Percentiles rank a stretch among this genome's conserved stretches.
These are phyloP conservation scores for Schizothorax lantsangensis DNA, from an alignment of 2,797 vertebrate genomes.

Conservation along the genomic window DNA sequence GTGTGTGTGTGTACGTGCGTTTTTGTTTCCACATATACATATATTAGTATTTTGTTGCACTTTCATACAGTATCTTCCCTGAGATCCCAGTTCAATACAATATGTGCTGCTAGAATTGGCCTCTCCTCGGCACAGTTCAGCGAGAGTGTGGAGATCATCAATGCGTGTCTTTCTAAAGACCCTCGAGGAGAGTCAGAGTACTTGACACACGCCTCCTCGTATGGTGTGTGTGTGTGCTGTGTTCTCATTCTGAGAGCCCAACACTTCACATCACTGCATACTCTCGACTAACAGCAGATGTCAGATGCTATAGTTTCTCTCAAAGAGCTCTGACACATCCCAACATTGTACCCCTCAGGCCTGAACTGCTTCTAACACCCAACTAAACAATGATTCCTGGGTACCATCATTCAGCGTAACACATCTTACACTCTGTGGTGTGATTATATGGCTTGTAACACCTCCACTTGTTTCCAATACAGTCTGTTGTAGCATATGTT, in stretches of 20 bases:
- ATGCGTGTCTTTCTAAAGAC: conserved; percentile 11
- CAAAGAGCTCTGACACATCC: conserved; percentile 21
- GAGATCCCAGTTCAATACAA: neutral
- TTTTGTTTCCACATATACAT: too few species aligned
- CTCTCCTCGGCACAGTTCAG: neutral
- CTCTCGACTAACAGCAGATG: conserved; percentile 38
- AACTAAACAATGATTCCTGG: conserved; percentile 12
- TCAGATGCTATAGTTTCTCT: conserved; percentile 20
- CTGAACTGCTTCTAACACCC: conserved; percentile 9
- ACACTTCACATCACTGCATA: neutral
- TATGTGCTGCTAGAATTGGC: neutral
- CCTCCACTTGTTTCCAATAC: neutral
- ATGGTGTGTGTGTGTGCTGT: neutral
- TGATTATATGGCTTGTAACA: neutral
- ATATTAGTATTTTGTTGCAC: neutral
- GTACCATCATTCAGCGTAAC: neutral
- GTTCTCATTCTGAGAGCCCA: conserved; percentile 8
- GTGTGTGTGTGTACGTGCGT: too few species aligned
- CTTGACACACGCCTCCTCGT: conserved; percentile 18
- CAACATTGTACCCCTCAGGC: neutral
- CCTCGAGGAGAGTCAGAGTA: conserved; percentile 7
- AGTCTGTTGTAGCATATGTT: neutral
- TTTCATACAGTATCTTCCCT: neutral
- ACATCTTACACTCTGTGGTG: neutral
- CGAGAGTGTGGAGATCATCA: conserved; percentile 44